Evolutionary conservation across 2,888 invertebrate species (phyloP), one percentile per base, ranked within the genome.

Genomic region (Parnassius glacialis): DNA sequence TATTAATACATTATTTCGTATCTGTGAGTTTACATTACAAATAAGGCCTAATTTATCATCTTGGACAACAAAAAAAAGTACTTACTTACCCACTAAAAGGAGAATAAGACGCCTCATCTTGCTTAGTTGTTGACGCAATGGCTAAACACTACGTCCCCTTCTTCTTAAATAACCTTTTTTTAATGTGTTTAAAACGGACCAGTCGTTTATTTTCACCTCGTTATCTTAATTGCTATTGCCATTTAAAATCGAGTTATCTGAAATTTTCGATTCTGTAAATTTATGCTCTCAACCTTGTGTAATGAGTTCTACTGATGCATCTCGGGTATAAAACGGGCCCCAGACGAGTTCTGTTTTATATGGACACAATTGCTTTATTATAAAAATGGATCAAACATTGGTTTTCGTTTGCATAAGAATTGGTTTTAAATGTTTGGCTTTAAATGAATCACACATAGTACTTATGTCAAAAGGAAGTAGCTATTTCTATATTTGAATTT

Each of bases 201-300:
- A 55, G 11, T 57, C 41, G 13, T 57, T 57, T 57, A 47, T 25
- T 52, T n/a, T 48, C 45, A 48, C 11, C 25, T 0, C 44, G 44
- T 57, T 62, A 62, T 62, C 61, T 62, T 47, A 62, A 62, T 57
- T 53, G 52, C 42, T 43, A 12, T 48, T 57, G 61, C 57, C 53
- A 52, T 57, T 54, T 50, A 20, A 43, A 20, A 47, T 34, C 16
- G 16, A 12, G 42, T 16, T 55, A 50, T 50, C 43, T 52, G 11
- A 3, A 59, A 34, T 3, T 3, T 41, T 52, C n/a, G 10, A 44
- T 13, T 52, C 11, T 9, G n/a, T 3, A 45, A 9, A 10, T n/a
- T n/a, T 48, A 3, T 2, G 48, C 16, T 48, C 13, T 48, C 10
- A 13, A n/a, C 10, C 7, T 25, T n/a, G 12, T 13, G 34, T 41